A percentile compares a stretch with the other conserved stretches of the same genome.
These are phyloP conservation scores for Drosophila bocki DNA, from an alignment of 1,140 invertebrate species.

Conservation along the genomic window DNA sequence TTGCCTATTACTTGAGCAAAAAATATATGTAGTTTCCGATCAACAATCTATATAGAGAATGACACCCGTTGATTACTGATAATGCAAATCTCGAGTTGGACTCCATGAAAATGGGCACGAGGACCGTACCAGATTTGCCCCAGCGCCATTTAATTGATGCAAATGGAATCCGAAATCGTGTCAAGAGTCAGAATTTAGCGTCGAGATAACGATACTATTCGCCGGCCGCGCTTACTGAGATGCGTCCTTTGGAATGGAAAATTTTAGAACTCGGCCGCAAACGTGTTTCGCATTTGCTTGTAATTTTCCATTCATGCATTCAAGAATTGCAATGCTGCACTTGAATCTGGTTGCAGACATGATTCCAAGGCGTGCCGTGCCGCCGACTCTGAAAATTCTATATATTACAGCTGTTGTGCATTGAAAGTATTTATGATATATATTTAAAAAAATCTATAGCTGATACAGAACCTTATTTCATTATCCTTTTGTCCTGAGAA, in stretches of 20 bases:
- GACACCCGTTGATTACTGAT: conserved; percentile 28
- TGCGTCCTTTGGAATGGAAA: conserved; percentile 65
- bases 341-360: conserved; percentile 56
- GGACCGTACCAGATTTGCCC: conserved; percentile 37
- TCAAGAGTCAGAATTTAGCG: conserved; percentile 63
- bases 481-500: background rate
- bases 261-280: conserved; percentile 49
- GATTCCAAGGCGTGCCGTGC: conserved; percentile 8
- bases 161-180: conserved; percentile 54
- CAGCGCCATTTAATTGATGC: conserved; percentile 49
- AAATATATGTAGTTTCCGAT: background rate
- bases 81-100: conserved; percentile 34
- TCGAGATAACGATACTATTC: conserved; percentile 48
- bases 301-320: conserved; percentile 63
- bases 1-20: background rate
- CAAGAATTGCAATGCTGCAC: conserved; percentile 71
- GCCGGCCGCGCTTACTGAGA: conserved; percentile 21
- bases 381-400: conserved; percentile 3
- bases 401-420: background rate
- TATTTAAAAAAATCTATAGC: background rate
- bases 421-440: background rate
- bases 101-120: conserved; percentile 52
- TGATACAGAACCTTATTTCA: background rate
- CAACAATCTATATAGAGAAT: background rate
- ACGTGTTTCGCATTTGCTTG: conserved; percentile 51